Percentiles rank a stretch among this genome's conserved stretches.
These are phyloP conservation scores for Halcyon chelicuti DNA, from an alignment of 2,797 vertebrate species.

Conservation along the genomic window DNA sequence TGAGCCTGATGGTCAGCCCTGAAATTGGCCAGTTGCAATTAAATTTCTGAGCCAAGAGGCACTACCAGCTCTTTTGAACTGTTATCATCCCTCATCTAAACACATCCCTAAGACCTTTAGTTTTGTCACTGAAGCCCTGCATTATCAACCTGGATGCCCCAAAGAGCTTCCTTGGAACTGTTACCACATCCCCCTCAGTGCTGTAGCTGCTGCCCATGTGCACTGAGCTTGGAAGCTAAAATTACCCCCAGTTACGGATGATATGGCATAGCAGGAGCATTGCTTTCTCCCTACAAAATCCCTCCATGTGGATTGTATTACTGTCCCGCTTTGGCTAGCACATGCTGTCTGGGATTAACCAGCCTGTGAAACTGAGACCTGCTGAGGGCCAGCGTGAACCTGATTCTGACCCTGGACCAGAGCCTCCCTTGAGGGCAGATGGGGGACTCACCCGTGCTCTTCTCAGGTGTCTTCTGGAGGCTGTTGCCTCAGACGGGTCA, in stretches of 20 bases:
- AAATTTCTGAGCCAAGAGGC: not conserved
- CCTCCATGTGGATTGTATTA: not conserved
- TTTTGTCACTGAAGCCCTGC: fast-evolving
- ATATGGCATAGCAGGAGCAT: not conserved
- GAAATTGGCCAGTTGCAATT: not conserved
- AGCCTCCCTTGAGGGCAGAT: not conserved
- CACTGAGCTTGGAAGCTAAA: not conserved
- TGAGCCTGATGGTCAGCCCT: not conserved
- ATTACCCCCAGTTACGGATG: not conserved
- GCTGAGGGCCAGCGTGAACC: fast-evolving
- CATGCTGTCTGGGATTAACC: not conserved
- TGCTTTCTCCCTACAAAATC: not conserved
- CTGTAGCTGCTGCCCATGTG: not conserved
- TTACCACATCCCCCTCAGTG: not conserved
- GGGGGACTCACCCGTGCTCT: not conserved
- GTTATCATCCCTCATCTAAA: not conserved
- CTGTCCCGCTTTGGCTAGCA: not conserved
- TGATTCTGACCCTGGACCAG: fast-evolving
- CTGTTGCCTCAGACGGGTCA: not conserved
- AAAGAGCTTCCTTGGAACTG: not conserved
- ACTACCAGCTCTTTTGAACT: not conserved
- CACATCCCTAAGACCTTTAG: not conserved
- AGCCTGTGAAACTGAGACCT: not conserved
- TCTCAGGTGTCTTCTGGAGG: not conserved
- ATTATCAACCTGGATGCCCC: fast-evolving